Base-by-base conservation (phyloP, 2,888 invertebrate genomes). In the Caenorhabditis japonica region DNA sequence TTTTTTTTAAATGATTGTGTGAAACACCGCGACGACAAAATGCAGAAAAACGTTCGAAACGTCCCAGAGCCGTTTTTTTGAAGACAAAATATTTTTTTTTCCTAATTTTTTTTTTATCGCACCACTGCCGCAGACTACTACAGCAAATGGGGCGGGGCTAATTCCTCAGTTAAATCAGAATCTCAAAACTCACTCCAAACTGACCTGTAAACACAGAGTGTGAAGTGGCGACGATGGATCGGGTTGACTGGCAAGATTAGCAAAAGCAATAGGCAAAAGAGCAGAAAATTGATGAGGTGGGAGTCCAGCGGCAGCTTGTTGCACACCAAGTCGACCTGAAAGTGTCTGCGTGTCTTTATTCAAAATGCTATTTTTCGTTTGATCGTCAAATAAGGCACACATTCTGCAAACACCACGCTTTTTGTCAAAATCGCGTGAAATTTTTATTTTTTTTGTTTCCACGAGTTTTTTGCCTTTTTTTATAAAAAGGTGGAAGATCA, bases 211-310 rank as follows among this genome's bases (percentile, higher is more conserved):
- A 51, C 85, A 85, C 17, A 85, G 59, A 7, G 75, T 36, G 36
- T 80, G 78, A 1, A 84, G 73, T 12, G 64, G 61, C 2, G 76
- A 62, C 4, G 53, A 49, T 1, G 73, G 68, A 47, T 80, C 78
- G 10, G 76, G 76, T 51, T 80, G 80, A 47, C 72, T 69, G 10
- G 76, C 76, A 21, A 80, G 62, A 71, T 80, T 82, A 1, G 72
- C 68, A 38, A 80, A 82, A 4, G 82, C 82, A 46, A 81, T 64
- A 13, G 85, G 85, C 44, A 85, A 61, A 55, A 86, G 79, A 17
- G 83, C 72, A n/a, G 78, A 62, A 55, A 86, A 86, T 53, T 86
- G 86, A 41, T 84, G 79, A 23, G 84, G 77, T 15, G 85, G 85
- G 19, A 86, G 60, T 1, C 71, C 66, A 27, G 77, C 69, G 8